Base-by-base conservation (phyloP, 2,888 invertebrate genomes). In the Drepana falcataria region DNA sequence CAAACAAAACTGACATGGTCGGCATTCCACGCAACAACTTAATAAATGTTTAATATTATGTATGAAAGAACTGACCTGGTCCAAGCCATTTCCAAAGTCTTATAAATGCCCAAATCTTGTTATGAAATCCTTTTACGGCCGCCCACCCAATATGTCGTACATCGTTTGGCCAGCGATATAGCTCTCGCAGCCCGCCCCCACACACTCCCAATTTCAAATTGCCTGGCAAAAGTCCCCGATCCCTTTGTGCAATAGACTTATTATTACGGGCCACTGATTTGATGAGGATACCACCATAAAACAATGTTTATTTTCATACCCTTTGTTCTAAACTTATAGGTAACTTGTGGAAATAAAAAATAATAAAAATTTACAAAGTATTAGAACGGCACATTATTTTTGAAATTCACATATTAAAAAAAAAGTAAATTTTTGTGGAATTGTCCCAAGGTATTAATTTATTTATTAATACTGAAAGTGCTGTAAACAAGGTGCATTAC, bases 231-330 rank as follows among this genome's bases (percentile, higher is more conserved):
- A 87, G 21, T 83, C 75, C 77, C 79, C 71, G 72, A 75, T 76
- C 81, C 84, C 83, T 86, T 87, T 85, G 79, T 83, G 71, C 77
- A 77, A 83, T 83, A 73, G 77, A 79, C 80, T 83, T 87, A 81
- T 87, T 88, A 85, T 84, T 82, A 77, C 81, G 83, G 83, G 70
- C 74, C 79, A 77, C 73, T 83, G 84, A 81, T 83, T 87, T 83
- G 75, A 83, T 81, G 78, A 81, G 76, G 74, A 77, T 75, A 64
- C 66, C 63, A 63, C 59, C 57, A 55, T 56, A 61, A 56, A 64
- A 59, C 64, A 61, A 60, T 58, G 59, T 69, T 63, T 60, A 59
- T 62, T 52, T 58, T 60, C 55, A 52, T 55, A 59, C 54, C 53
- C 51, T 55, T 58, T 59, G 54, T 21, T 3, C 9, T 48, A 34